phyloP scores from a whole-genome alignment of 2,888 invertebrate species.

The Geotrupes spiniger region DNA sequence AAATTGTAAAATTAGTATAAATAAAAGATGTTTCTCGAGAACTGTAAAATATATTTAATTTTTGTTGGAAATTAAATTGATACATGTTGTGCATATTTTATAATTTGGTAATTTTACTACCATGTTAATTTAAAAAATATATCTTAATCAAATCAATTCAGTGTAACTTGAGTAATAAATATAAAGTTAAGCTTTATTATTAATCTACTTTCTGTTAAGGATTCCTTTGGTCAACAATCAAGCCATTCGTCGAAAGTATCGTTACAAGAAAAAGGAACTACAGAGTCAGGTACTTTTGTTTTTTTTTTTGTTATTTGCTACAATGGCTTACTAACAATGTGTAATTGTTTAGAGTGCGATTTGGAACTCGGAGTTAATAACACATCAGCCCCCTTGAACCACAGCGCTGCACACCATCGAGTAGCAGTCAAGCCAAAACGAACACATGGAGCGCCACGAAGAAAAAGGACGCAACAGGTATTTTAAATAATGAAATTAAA shows the following conservation, averaged over 20 bases:
- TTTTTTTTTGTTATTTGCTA: slow-evolving; percentile 20
- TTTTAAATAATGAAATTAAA: no score
- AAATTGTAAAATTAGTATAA: no score
- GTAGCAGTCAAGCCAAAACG: slow-evolving; percentile 74
- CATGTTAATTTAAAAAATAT: no score
- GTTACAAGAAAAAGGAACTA: slow-evolving; percentile 45
- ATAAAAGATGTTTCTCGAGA: no score
- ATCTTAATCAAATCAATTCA: no score
- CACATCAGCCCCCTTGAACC: slow-evolving; percentile 65
- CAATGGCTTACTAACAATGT: slow-evolving; percentile 5
- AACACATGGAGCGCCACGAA: slow-evolving; percentile 70
- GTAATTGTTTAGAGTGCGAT: slow-evolving; percentile 39
- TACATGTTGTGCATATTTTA: no score
- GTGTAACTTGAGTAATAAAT: no score
- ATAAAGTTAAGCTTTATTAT: no score
- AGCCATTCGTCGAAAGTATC: slow-evolving; percentile 50
- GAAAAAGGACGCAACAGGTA: slow-evolving; percentile 60
- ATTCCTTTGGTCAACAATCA: slow-evolving; percentile 49
- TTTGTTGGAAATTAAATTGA: no score
- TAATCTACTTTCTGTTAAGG: slow-evolving; percentile 39
- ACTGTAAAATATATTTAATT: no score
- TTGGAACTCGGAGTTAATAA: slow-evolving; percentile 52
- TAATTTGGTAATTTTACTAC: no score
- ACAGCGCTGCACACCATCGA: slow-evolving; percentile 77
- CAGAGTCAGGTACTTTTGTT: slow-evolving; percentile 35